Conservation (phyloP, 1,140 invertebrate species). For the Philotrypesis tridentata region DNA sequence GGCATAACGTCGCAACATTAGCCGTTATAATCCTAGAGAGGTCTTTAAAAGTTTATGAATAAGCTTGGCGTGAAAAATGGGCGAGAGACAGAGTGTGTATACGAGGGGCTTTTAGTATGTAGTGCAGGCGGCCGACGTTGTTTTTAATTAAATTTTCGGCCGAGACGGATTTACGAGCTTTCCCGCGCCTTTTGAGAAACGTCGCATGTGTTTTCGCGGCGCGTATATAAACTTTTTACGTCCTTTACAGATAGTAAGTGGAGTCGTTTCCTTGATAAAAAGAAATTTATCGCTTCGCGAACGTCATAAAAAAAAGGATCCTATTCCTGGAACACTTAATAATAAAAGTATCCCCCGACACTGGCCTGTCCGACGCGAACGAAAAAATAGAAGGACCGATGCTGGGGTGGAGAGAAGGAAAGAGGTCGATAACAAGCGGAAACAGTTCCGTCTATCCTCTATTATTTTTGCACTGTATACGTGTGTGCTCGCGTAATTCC, state of each 20-base stretch:
- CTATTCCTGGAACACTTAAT: too few relatives aligned
- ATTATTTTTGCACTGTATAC: not conserved
- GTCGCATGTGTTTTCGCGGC: too few relatives aligned
- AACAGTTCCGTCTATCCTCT: not conserved
- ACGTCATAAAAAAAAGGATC: too few relatives aligned
- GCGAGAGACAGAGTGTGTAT: not conserved
- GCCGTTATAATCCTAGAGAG: not conserved
- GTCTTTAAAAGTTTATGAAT: not conserved
- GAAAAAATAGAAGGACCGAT: not conserved
- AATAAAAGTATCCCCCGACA: too few relatives aligned
- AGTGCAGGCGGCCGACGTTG: not conserved
- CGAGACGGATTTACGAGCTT: not conserved
- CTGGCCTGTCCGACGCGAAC: too few relatives aligned
- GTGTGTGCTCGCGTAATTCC: not conserved
- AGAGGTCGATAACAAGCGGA: not conserved
- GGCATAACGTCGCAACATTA: not conserved
- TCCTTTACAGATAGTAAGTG: too few relatives aligned
- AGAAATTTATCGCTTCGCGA: too few relatives aligned
- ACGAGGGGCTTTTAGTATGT: too few relatives aligned
- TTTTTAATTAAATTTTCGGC: not conserved
- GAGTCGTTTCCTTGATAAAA: too few relatives aligned
- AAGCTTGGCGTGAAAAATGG: not conserved
- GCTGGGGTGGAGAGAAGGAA: not conserved
- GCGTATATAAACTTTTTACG: not conserved
- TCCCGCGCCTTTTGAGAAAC: not conserved